Base-by-base conservation (phyloP, 2,888 invertebrate genomes). In the Phalangium opilio region DNA sequence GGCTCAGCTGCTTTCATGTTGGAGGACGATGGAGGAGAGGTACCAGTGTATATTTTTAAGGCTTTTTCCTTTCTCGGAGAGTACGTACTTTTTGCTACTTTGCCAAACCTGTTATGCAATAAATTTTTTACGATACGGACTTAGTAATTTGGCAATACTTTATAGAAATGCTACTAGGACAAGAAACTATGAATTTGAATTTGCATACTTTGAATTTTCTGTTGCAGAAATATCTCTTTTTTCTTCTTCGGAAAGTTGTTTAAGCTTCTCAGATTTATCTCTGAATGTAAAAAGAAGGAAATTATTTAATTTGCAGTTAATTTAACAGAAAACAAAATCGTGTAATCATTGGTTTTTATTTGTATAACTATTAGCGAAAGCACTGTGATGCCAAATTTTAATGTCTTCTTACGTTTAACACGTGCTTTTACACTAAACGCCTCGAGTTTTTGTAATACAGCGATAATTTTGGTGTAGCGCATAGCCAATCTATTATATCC, bases 11-110 rank as follows among this genome's bases (percentile, higher is more conserved):
- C 27, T 27, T 27, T 27, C 27, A 27, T 27, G 27, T 27, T 27
- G 8, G 27, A 27, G 5, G 27, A 27, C 4, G 38, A 17, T 38
- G 38, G 18, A 38, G 60, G 58, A 20, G 59, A 61, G 42, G 69
- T 65, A 59, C 79, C 78, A 57, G 79, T 67, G 64, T 80, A 78
- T 57, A 83, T 83, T 68, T 79, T 81, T 44, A 82, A 68, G 27
- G 78, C 79, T 58, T 74, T 71, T 63, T 82, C 82, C 59, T 76
- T 75, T 42, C 80, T 71, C 35, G 76, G 76, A 48, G 76, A 76
- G 53, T 62, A 63, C 3, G 58, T 53, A 38, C 34, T 41, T 38
- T 51, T 50, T 21, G 46, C 41, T 44, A 45, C 40, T 42, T 54
- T 55, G 17, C 51, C 54, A 17, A 54, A 50, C 44, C 57, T 57